Evolutionary conservation across 2,113 vertebrate genomes (phyloP).

Genomic region (Triplophysa rosa): DNA sequence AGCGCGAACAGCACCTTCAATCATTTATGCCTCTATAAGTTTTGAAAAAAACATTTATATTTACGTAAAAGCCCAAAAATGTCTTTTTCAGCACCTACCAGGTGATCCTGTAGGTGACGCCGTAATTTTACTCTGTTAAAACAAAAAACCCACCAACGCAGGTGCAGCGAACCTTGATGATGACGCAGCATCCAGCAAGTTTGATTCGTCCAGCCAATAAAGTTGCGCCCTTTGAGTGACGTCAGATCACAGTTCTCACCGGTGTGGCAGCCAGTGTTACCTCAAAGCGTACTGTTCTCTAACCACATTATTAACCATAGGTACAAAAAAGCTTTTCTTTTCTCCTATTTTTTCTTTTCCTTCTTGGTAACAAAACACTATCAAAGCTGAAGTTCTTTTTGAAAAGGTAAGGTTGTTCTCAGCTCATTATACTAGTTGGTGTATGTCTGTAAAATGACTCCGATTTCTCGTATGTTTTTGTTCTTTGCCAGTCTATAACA

Average conservation of each 20-base stretch:
- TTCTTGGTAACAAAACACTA: slow-evolving; percentile 34
- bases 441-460: slow-evolving; percentile 25
- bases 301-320: not conserved
- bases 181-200: not conserved
- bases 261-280: slow-evolving; percentile 41
- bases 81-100: too few relatives aligned
- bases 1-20: too few relatives aligned
- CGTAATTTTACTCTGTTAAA: not conserved
- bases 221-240: slow-evolving; percentile 43
- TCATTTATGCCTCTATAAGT: too few relatives aligned
- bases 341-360: slow-evolving; percentile 39
- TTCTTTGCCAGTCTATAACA: not conserved
- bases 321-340: not conserved
- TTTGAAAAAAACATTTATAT: too few relatives aligned
- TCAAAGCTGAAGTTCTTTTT: slow-evolving; percentile 70
- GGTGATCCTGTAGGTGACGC: too few relatives aligned
- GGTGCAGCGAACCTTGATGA: not conserved
- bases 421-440: not conserved
- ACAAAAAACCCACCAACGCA: not conserved
- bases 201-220: slow-evolving; percentile 42
- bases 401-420: slow-evolving; percentile 65
- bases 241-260: slow-evolving; percentile 39
- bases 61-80: too few relatives aligned
- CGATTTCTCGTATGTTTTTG: not conserved
- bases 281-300: slow-evolving; percentile 19